Evolutionary conservation across 2,113 vertebrate genomes (phyloP).

Genomic region (Corythornis madagascariensis): DNA sequence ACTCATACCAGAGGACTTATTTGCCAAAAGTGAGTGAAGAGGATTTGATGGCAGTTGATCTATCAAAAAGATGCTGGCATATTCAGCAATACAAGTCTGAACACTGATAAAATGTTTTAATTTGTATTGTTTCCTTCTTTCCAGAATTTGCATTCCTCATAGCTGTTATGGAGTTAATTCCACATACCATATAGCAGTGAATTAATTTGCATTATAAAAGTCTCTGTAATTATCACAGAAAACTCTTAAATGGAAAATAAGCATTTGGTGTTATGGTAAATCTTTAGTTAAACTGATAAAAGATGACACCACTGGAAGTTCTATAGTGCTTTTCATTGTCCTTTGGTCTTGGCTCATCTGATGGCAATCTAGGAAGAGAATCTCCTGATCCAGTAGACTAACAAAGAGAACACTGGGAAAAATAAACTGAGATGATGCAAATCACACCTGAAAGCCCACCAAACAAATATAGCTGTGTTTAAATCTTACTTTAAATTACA

Average conservation of each 20-base stretch:
- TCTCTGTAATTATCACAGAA: background rate
- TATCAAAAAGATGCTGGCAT: background rate
- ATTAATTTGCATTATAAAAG: background rate
- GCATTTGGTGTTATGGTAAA: background rate
- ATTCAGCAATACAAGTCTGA: background rate
- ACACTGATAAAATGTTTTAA: background rate
- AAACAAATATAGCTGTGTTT: background rate
- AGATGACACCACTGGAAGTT: background rate
- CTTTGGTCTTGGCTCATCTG: background rate
- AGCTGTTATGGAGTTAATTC: background rate
- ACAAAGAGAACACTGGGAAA: background rate
- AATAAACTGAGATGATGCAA: background rate
- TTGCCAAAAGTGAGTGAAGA: background rate
- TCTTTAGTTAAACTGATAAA: background rate
- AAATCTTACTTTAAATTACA: background rate
- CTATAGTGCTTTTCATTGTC: background rate
- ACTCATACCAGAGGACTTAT: background rate
- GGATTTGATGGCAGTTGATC: background rate
- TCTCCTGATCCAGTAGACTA: background rate
- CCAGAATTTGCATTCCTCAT: background rate
- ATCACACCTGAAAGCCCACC: background rate
- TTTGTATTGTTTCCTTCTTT: background rate
- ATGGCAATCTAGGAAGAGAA: background rate
- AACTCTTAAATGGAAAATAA: background rate
- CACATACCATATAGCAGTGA: background rate